These are phyloP conservation scores for Yponomeuta plumbellus DNA, from an alignment of 2,888 invertebrate species.

Conservation along the genomic window DNA sequence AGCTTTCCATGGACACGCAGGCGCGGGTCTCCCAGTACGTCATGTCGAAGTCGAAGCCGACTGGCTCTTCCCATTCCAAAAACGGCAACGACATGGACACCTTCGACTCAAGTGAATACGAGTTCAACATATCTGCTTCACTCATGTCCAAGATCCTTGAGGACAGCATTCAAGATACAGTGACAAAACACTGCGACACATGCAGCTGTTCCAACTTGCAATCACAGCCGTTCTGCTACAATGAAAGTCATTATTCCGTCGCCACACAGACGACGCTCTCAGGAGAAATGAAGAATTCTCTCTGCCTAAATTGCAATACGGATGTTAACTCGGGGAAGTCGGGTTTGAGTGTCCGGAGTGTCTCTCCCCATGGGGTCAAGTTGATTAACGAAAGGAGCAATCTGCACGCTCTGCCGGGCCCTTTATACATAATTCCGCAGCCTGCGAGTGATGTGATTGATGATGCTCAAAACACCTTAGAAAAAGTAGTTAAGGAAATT, in stretches of 20 bases:
- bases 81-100: constrained; percentile 60
- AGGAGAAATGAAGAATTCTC: constrained; percentile 67
- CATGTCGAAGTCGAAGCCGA: constrained; percentile 79
- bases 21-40: constrained; percentile 89
- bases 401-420: constrained; percentile 37
- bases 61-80: constrained; percentile 62
- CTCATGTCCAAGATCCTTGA: constrained; percentile 94
- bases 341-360: constrained; percentile 58
- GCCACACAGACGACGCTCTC: constrained; percentile 78
- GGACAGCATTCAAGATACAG: constrained; percentile 88
- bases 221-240: constrained; percentile 69
- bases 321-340: constrained; percentile 67
- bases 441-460: constrained; percentile 28
- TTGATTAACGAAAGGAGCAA: constrained; percentile 50
- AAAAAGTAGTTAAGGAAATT: constrained; percentile 33
- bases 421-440: constrained; percentile 55
- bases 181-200: constrained; percentile 88
- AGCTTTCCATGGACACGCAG: constrained; percentile 95
- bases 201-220: constrained; percentile 82
- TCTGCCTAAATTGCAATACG: constrained; percentile 79
- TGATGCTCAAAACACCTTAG: constrained; percentile 18
- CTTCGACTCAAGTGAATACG: constrained; percentile 77
- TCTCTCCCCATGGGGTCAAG: constrained; percentile 54
- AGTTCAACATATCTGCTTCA: constrained; percentile 88
- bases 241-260: constrained; percentile 75